Conservation (phyloP, 1,140 invertebrate genomes). For the Drosophila prosaltans region DNA sequence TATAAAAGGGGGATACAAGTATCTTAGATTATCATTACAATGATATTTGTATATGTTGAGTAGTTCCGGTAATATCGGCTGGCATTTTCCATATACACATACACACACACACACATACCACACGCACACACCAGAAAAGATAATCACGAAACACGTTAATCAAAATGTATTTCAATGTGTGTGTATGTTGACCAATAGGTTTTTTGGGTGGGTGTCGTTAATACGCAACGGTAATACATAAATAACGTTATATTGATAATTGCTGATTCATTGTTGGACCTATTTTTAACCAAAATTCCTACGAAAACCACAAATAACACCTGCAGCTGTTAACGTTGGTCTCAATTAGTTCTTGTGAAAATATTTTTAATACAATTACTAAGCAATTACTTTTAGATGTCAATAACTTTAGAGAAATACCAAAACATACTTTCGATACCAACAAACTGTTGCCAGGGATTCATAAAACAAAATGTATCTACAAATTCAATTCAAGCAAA, state of each 20-base stretch:
- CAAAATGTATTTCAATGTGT: neutral
- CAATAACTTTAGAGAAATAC: too few species aligned
- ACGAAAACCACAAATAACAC: too few species aligned
- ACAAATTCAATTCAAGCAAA: constrained; percentile 14
- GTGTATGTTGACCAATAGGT: neutral
- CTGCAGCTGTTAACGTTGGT: too few species aligned
- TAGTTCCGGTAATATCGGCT: neutral
- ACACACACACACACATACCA: neutral
- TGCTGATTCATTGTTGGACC: neutral
- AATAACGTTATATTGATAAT: neutral
- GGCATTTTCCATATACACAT: neutral
- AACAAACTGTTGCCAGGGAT: constrained; percentile 53
- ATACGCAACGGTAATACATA: too few species aligned
- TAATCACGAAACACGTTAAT: neutral
- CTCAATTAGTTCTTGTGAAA: too few species aligned
- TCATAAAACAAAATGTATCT: constrained; percentile 27
- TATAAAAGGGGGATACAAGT: neutral
- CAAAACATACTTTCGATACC: constrained; percentile 13
- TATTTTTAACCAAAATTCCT: neutral
- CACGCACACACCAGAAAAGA: neutral
- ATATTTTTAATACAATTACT: too few species aligned
- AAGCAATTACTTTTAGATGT: too few species aligned
- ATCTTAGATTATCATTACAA: neutral
- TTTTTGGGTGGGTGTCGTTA: neutral
- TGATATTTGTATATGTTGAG: too few species aligned